Percentiles rank a stretch among this genome's conserved stretches.
Evolutionary conservation across 2,888 invertebrate species (phyloP).

Genomic region (Spicauda simplicius): DNA sequence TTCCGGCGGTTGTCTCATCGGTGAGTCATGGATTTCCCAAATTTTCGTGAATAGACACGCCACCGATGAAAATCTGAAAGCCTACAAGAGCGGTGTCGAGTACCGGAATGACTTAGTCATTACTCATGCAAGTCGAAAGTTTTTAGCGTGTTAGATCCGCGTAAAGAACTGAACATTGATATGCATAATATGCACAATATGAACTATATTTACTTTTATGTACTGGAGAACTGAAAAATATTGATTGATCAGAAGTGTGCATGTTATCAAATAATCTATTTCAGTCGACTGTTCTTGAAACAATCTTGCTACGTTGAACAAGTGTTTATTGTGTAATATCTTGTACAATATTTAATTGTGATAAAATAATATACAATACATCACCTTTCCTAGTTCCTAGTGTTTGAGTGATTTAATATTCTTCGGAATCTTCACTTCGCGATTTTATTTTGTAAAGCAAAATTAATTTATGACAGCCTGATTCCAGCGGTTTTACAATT

Average conservation of each 20-base stretch:
- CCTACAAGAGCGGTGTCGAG: conserved; percentile 68
- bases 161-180: conserved; percentile 21
- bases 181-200: conserved; percentile 24
- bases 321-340: background rate
- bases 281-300: background rate
- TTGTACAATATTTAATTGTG: background rate
- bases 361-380: background rate
- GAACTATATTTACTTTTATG: conserved; percentile 2
- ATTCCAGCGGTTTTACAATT: background rate
- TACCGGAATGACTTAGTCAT: conserved; percentile 57
- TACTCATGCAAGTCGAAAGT: conserved; percentile 70
- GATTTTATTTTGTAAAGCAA: background rate
- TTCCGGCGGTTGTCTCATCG: conserved; percentile 54
- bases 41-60: conserved; percentile 59
- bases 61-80: conserved; percentile 62
- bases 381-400: background rate
- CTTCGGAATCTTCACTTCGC: background rate
- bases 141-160: conserved; percentile 41
- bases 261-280: background rate
- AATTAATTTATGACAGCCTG: background rate
- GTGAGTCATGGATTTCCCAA: conserved; percentile 80
- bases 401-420: background rate
- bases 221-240: background rate
- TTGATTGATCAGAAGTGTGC: background rate
- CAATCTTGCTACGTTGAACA: background rate